phyloP scores from a whole-genome alignment of 2,113 vertebrate species.

The Protomyctophum bolini region DNA sequence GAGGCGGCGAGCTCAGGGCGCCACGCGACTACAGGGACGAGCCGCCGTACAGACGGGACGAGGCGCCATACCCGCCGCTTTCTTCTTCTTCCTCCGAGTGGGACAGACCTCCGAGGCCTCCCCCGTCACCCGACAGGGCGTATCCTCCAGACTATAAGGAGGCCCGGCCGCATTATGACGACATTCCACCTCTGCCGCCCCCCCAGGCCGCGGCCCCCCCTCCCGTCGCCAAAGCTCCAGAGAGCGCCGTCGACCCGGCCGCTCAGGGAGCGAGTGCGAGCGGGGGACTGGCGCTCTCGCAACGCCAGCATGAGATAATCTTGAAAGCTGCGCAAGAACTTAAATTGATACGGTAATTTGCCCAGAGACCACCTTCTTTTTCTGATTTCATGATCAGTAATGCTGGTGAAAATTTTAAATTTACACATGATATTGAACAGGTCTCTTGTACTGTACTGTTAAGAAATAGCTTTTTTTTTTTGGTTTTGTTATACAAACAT shows the following conservation, averaged over 20 bases:
- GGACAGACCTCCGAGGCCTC: conserved; percentile 79
- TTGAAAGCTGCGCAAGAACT: conserved; percentile 98
- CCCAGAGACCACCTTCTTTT: not conserved
- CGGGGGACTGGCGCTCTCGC: conserved; percentile 92
- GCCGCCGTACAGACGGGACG: conserved; percentile 79
- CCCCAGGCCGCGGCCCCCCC: conserved; percentile 56
- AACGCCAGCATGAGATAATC: conserved; percentile 98
- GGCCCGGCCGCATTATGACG: conserved; percentile 77
- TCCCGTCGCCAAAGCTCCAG: conserved; percentile 69
- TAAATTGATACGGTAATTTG: conserved; percentile 92
- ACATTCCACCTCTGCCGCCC: conserved; percentile 41
- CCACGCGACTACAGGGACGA: conserved; percentile 85
- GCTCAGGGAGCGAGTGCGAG: conserved; percentile 67
- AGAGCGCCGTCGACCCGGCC: conserved; percentile 78
- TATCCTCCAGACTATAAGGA: conserved; percentile 66
- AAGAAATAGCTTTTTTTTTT: too few relatives aligned
- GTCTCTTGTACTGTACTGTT: too few relatives aligned
- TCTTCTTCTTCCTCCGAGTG: conserved; percentile 75
- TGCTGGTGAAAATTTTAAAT: not conserved
- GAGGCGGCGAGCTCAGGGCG: conserved; percentile 80
- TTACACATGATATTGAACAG: too few relatives aligned
- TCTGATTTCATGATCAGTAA: not conserved
- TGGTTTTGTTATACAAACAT: too few relatives aligned
- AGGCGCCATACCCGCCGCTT: conserved; percentile 78
- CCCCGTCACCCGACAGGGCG: conserved; percentile 61